These are phyloP conservation scores for Deroptyus accipitrinus DNA, from an alignment of 2,113 vertebrate genomes.

Conservation along the genomic window DNA sequence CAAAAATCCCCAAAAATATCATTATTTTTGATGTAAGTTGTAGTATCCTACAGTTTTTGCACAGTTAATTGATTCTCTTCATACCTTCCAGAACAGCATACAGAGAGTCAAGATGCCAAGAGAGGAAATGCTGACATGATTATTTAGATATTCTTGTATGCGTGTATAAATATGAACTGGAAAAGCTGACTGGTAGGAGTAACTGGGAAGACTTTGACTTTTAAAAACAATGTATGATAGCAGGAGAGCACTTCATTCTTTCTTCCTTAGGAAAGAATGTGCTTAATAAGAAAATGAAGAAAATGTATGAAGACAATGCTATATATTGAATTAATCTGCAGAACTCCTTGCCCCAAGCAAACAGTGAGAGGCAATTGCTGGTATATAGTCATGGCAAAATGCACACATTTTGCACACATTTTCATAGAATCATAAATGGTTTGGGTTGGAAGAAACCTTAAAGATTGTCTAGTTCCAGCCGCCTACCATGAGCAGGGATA, in stretches of 20 bases:
- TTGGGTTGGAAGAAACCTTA: not conserved
- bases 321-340: not conserved
- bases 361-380: not conserved
- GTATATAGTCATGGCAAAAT: not conserved
- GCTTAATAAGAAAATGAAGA: not conserved
- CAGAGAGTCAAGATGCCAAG: not conserved
- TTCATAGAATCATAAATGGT: not conserved
- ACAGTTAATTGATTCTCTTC: rapidly evolving
- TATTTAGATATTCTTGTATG: not conserved
- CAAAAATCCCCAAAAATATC: not conserved
- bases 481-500: not conserved
- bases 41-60: rapidly evolving
- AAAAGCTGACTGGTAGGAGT: not conserved
- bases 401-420: not conserved
- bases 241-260: not conserved
- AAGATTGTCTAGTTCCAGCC: not conserved
- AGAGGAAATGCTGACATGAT: not conserved
- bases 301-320: not conserved
- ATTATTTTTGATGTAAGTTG: not conserved
- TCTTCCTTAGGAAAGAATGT: not conserved
- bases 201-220: not conserved
- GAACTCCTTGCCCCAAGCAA: not conserved
- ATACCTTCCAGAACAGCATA: not conserved
- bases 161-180: not conserved
- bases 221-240: not conserved